Conservation (phyloP, 1,140 invertebrate genomes). For the Coelopa frigida region DNA sequence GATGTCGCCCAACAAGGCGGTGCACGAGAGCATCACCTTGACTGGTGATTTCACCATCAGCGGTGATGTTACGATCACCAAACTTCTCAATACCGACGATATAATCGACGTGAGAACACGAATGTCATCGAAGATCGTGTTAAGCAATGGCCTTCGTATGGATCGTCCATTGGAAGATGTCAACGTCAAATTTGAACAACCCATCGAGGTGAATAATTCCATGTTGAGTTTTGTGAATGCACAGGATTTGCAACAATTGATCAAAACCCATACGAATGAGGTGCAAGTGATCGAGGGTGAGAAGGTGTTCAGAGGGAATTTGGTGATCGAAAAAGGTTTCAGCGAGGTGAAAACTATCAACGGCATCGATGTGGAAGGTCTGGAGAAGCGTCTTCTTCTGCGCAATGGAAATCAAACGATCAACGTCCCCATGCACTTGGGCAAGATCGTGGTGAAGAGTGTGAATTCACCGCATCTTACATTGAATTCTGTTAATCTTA, state of each 20-base stretch:
- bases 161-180: slow-evolving; percentile 26
- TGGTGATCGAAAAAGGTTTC: slow-evolving; percentile 32
- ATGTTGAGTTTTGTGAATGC: slow-evolving; percentile 31
- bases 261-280: slow-evolving; percentile 25
- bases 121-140: slow-evolving; percentile 4
- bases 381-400: slow-evolving; percentile 35
- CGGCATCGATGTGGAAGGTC: slow-evolving; percentile 38
- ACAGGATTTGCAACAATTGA: slow-evolving; percentile 25
- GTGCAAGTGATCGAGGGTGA: slow-evolving; percentile 28
- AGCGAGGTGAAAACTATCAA: slow-evolving; percentile 40
- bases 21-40: slow-evolving; percentile 30
- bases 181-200: slow-evolving; percentile 40
- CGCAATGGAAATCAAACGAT: slow-evolving; percentile 44
- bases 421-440: slow-evolving; percentile 20
- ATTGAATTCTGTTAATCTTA: neutral
- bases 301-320: slow-evolving; percentile 24
- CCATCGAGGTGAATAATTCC: slow-evolving; percentile 32
- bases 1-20: slow-evolving; percentile 42
- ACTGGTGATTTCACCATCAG: slow-evolving; percentile 42
- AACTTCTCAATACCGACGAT: slow-evolving; percentile 31
- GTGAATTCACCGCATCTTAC: neutral
- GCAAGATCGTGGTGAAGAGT: slow-evolving; percentile 2
- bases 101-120: slow-evolving; percentile 20
- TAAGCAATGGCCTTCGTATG: slow-evolving; percentile 20
- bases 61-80: slow-evolving; percentile 39